Evolutionary conservation across 2,113 vertebrate species (phyloP), one percentile per base, ranked within the genome.

Genomic region (Bubo scandiacus): DNA sequence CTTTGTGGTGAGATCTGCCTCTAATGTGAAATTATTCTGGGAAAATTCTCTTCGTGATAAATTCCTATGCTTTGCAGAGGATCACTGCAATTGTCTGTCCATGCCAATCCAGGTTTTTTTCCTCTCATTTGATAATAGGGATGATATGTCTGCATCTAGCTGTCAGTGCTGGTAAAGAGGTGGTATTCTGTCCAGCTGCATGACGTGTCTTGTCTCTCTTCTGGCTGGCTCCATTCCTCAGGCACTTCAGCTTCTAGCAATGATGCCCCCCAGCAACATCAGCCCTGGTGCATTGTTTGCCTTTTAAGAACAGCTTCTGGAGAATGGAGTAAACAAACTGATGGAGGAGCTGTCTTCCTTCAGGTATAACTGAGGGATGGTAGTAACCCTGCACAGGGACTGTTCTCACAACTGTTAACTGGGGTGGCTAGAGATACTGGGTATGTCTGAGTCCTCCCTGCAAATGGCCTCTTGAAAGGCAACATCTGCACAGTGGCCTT

Each of bases 321-420:
- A 88, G 62, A 47, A 52, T 65, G 55, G 63, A 88, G 57, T 81
- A 42, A 90, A 84, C 58, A 71, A 57, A 51, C 36, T 43, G 65
- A 70, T 93, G 79, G 85, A 95, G 77, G 66, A 89, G 81, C 86
- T 85, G 54, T 86, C 75, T 81, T 85, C 49, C n/a, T 75, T 74
- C 21, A 1, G 43, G 43, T 68, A 34, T 72, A 68, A 75, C 12
- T 1, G 4, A 61, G 55, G 49, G 40, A 42, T 74, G 49, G 51
- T 86, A 57, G 58, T 57, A 87, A 9, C 74, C 51, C 63, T 63
- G 42, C 12, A 2, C 9, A 26, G 45, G 32, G 42, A 70, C 4
- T 40, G 43, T 73, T 90, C 36, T 88, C 42, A 36, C 18, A 42
- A 1, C 38, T 59, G 13, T n/a, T 90, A 66, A 51, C 45, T 84